Percentiles rank a stretch among this genome's conserved stretches.
Conservation (phyloP, 2,113 vertebrate genomes). For the Psammodynastes pulverulentus region DNA sequence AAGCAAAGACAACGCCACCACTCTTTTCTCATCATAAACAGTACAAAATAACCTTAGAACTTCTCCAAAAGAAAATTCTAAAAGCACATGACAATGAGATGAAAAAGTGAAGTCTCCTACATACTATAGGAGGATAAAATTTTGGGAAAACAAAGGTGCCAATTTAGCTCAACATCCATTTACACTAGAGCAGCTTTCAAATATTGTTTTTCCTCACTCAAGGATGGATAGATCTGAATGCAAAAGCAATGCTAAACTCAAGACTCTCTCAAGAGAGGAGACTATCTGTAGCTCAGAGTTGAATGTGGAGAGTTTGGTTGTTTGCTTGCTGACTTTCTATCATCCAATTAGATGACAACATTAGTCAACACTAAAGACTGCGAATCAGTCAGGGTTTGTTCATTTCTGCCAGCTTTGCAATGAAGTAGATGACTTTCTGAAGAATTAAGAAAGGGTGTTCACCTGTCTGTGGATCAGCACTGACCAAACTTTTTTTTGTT, state of each 20-base stretch:
- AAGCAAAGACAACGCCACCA: not conserved
- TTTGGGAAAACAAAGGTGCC: not conserved
- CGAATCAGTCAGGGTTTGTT: not conserved
- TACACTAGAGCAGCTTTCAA: not conserved
- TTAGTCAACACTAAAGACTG: not conserved
- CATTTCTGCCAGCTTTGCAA: not conserved
- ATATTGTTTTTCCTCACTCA: not conserved
- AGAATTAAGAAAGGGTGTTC: not conserved
- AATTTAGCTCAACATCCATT: not conserved
- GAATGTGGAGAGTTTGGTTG: not conserved
- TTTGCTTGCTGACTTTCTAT: not conserved
- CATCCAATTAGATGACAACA: not conserved
- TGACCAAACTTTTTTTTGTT: not conserved
- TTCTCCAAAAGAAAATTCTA: not conserved
- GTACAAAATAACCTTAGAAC: not conserved
- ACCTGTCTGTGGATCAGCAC: not conserved
- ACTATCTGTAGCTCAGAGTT: not conserved
- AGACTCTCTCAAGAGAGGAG: not conserved
- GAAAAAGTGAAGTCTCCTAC: not conserved
- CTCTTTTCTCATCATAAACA: not conserved
- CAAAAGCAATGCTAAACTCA: not conserved
- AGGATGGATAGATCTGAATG: too few species aligned
- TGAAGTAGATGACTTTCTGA: not conserved
- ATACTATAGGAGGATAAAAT: not conserved
- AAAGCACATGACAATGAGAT: not conserved